A percentile compares a stretch with the other conserved stretches of the same genome.
These are phyloP conservation scores for Pelodytes ibericus DNA, from an alignment of 2,797 vertebrate species.

Conservation along the genomic window DNA sequence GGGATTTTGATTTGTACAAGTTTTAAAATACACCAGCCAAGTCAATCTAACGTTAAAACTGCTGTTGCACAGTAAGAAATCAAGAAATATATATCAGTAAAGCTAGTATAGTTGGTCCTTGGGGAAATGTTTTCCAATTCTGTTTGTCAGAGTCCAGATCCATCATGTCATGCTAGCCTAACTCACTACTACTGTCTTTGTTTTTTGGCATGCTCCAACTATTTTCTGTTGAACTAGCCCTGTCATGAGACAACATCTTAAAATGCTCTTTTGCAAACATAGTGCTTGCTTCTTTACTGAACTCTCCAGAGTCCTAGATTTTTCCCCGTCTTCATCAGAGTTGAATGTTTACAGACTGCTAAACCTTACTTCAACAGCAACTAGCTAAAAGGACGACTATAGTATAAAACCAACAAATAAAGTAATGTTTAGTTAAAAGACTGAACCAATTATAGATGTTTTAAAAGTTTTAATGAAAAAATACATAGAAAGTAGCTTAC, in stretches of 20 bases:
- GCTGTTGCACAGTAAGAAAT: slow-evolving; percentile 83
- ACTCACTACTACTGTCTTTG: slow-evolving; percentile 75
- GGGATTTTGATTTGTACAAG: slow-evolving; percentile 83
- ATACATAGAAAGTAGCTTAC: too few relatives aligned
- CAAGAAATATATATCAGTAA: slow-evolving; percentile 83
- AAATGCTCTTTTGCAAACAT: slow-evolving; percentile 85
- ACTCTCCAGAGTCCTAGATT: slow-evolving; percentile 82
- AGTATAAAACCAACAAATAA: too few relatives aligned
- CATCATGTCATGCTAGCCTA: slow-evolving; percentile 85
- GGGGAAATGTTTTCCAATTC: slow-evolving; percentile 86
- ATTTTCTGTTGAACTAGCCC: slow-evolving; percentile 87
- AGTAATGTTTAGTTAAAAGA: too few relatives aligned
- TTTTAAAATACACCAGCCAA: slow-evolving; percentile 80
- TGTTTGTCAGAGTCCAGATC: slow-evolving; percentile 92
- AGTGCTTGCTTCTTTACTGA: slow-evolving; percentile 74
- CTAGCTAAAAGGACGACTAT: too few relatives aligned
- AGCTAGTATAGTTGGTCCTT: slow-evolving; percentile 79
- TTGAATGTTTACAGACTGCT: slow-evolving; percentile 91
- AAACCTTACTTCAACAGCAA: slow-evolving; percentile 91
- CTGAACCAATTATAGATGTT: too few relatives aligned
- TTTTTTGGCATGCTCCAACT: slow-evolving; percentile 79
- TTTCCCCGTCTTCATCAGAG: slow-evolving; percentile 89
- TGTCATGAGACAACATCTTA: slow-evolving; percentile 90
- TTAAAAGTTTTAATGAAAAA: too few relatives aligned
- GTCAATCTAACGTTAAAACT: slow-evolving; percentile 83